Base-by-base conservation (phyloP, 2,113 vertebrate species). In the Excalfactoria chinensis region DNA sequence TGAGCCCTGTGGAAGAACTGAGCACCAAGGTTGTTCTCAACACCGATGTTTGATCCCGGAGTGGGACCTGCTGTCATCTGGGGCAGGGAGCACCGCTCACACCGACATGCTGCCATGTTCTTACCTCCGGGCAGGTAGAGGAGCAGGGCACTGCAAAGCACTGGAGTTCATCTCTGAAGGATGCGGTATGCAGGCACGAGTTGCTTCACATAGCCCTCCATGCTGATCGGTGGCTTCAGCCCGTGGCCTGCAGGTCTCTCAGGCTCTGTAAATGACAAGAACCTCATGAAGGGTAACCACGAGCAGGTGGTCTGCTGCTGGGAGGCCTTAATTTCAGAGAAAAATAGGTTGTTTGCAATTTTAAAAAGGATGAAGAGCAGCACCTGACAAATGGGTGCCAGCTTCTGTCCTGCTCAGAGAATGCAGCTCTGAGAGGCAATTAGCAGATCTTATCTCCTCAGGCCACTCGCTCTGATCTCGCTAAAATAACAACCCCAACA, bases 171-270 rank as follows among this genome's bases (percentile, higher is more conserved):
- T 81, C 69, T 59, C 80, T 25, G 6, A 84, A 84, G 55, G 66
- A 81, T 64, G 48, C 53, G 5, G n/a, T 26, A 6, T 35, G n/a
- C 64, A 85, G 93, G 30, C 53, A 48, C 1, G 11, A 43, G 44
- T 60, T 59, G 30, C 20, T 48, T 2, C 69, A 5, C 64, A 17
- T 25, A 67, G 30, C n/a, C 40, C 3, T 30, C n/a, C 35, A 2
- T 30, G 70, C 16, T 43, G 46, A 69, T 75, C 56, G 1, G 87
- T 75, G 87, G 75, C 66, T 96, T 59, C 87, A 93, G 23, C 70
- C 92, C 75, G 48, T 58, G 71, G 63, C 69, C 89, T 85, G 89
- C 94, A 91, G 71, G 67, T 91, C 82, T 69, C 89, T 84, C 19
- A 7, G 6, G 40, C 69, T 91, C 59, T 75, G n/a, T 22, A 55